Evolutionary conservation across 2,888 invertebrate genomes (phyloP), one percentile per base, ranked within the genome.

Genomic region (Drosophila atripex): DNA sequence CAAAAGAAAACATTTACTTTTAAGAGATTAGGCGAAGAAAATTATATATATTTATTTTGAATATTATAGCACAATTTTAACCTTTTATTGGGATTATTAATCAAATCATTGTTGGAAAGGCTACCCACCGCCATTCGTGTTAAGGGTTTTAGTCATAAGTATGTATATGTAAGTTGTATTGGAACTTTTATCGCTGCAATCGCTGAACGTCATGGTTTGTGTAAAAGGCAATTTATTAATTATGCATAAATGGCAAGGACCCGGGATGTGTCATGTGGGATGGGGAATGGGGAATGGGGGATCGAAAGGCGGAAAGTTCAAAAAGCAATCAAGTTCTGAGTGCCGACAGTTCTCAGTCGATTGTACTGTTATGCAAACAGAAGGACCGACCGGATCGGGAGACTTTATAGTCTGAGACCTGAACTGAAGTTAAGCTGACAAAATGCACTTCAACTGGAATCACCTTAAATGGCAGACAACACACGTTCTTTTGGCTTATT

Each of bases 201-300:
- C 56, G 41, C 57, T 39, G 60, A 66, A 66, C 71, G 70, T 72
- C 76, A 70, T 56, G 55, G 47, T 57, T 72, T 75, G 68, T 72
- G 70, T 77, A 63, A 68, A 51, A 76, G 78, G 75, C 87, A 86
- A 86, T 35, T 86, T 84, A 86, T 85, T 85, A 86, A 85, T 86
- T 85, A 85, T 85, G 85, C 82, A 82, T 80, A 83, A 77, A 85
- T 84, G 84, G 73, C 55, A 75, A 57, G 70, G 56, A 28, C 55
- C 51, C 49, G 32, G 43, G 30, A 38, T 41, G 30, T 21, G 9
- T 25, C 14, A 9, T 14, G 14, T 21, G 38, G 28, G 38, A 11
- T 52, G 28, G 35, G 18, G 18, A 2, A 18, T 18, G 18, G 18
- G 18, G 2, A 18, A 1, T 18, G 18, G 45, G 8, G 70, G 39